Percentiles rank a stretch among this genome's conserved stretches.
Evolutionary conservation across 2,113 vertebrate genomes (phyloP).

Genomic region (Pelobates fuscus): DNA sequence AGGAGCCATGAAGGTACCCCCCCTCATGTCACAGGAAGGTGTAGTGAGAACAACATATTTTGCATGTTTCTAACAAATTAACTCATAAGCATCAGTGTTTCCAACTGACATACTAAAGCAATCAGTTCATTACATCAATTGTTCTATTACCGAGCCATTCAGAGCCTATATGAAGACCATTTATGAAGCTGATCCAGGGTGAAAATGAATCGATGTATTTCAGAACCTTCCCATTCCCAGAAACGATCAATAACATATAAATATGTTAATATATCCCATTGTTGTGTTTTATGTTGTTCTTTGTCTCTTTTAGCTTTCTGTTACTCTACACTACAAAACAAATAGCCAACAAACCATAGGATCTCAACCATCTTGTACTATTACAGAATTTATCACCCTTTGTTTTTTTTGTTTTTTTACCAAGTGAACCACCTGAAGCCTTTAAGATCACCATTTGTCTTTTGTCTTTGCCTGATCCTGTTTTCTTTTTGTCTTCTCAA

Average conservation of each 20-base stretch:
- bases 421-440: not conserved
- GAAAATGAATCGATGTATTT: constrained; percentile 17
- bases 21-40: constrained; percentile 74
- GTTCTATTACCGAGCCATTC: constrained; percentile 54
- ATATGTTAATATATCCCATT: too few species aligned
- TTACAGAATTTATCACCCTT: not conserved
- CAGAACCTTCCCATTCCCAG: constrained; percentile 1
- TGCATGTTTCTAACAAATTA: constrained; percentile 78
- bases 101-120: constrained; percentile 58
- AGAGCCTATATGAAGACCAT: constrained; percentile 47
- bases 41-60: constrained; percentile 77
- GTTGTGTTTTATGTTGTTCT: not conserved
- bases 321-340: too few species aligned
- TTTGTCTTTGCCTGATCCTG: too few species aligned
- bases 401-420: not conserved
- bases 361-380: too few species aligned
- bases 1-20: constrained; percentile 84
- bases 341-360: too few species aligned
- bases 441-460: not conserved
- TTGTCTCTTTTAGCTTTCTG: too few species aligned
- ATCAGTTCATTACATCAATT: constrained; percentile 57
- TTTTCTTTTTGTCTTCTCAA: not conserved
- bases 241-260: not conserved
- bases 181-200: constrained; percentile 74
- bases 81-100: constrained; percentile 59